Evolutionary conservation across 2,888 invertebrate species (phyloP).

Genomic region (Cyclophora albipunctata): DNA sequence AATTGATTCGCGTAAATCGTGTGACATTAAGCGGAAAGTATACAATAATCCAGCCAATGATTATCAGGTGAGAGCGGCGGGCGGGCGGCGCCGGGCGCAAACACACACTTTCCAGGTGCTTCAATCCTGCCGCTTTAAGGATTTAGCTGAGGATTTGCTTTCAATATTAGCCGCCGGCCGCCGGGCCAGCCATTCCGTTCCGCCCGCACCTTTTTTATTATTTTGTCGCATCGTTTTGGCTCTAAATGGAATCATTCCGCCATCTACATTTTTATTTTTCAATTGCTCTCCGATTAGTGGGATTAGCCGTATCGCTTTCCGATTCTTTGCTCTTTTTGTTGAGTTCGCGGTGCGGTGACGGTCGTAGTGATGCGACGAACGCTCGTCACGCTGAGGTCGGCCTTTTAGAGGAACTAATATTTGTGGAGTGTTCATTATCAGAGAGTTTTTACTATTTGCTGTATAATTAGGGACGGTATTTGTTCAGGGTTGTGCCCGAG

Average conservation of each 20-base stretch:
- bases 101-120: conserved; percentile 73
- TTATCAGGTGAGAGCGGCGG: conserved; percentile 45
- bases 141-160: conserved; percentile 75
- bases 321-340: conserved; percentile 70
- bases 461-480: conserved; percentile 60
- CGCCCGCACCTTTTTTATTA: conserved; percentile 70
- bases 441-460: conserved; percentile 54
- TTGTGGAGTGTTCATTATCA: conserved; percentile 43
- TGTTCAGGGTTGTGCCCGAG: conserved; percentile 40
- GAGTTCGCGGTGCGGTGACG: conserved; percentile 45
- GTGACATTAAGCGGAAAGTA: conserved; percentile 65
- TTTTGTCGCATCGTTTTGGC: conserved; percentile 76
- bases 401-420: conserved; percentile 25
- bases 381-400: conserved; percentile 32
- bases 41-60: conserved; percentile 70
- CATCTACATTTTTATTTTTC: conserved; percentile 77
- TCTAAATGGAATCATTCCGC: conserved; percentile 74
- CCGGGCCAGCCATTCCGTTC: conserved; percentile 58
- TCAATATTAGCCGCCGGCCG: conserved; percentile 73
- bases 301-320: conserved; percentile 73
- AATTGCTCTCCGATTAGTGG: conserved; percentile 75
- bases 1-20: conserved; percentile 56
- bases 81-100: conserved; percentile 39
- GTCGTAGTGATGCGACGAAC: conserved; percentile 8
- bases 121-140: conserved; percentile 73